phyloP scores from a whole-genome alignment of 2,113 vertebrate genomes.

The Phocoena sinus region DNA sequence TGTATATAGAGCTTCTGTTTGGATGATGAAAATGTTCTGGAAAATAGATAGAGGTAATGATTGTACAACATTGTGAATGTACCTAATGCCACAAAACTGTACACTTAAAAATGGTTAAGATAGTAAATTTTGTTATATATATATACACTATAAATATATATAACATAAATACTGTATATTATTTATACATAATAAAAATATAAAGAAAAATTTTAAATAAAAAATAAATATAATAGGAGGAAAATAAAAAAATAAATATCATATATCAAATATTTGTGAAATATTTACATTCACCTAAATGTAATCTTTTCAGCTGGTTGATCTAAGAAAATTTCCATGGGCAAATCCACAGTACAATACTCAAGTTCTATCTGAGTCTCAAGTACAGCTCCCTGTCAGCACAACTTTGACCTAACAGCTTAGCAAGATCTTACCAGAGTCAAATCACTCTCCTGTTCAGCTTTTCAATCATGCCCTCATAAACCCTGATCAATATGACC shows the following conservation, averaged over 20 bases:
- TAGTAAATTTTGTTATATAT: too few species aligned
- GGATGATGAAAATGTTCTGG: too few species aligned
- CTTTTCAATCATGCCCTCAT: conserved; percentile 62
- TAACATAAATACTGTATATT: too few species aligned
- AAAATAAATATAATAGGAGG: too few species aligned
- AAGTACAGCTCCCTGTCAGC: conserved; percentile 19
- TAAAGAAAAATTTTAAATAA: too few species aligned
- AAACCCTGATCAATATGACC: conserved; percentile 59
- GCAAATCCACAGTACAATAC: neutral
- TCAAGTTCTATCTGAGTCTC: neutral
- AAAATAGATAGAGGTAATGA: too few species aligned
- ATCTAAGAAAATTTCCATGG: neutral
- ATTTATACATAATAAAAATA: too few species aligned
- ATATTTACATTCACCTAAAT: neutral
- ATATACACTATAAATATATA: too few species aligned
- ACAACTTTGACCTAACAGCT: conserved; percentile 64
- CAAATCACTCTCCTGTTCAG: conserved; percentile 53
- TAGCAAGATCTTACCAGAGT: conserved; percentile 49
- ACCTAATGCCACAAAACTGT: too few species aligned
- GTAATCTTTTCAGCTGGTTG: neutral
- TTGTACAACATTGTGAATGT: too few species aligned
- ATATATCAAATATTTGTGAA: neutral
- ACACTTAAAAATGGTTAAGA: too few species aligned
- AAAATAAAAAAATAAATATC: neutral
- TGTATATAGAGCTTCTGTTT: too few species aligned